phyloP scores from a whole-genome alignment of 2,888 invertebrate species.

The Penaeus monodon region DNA sequence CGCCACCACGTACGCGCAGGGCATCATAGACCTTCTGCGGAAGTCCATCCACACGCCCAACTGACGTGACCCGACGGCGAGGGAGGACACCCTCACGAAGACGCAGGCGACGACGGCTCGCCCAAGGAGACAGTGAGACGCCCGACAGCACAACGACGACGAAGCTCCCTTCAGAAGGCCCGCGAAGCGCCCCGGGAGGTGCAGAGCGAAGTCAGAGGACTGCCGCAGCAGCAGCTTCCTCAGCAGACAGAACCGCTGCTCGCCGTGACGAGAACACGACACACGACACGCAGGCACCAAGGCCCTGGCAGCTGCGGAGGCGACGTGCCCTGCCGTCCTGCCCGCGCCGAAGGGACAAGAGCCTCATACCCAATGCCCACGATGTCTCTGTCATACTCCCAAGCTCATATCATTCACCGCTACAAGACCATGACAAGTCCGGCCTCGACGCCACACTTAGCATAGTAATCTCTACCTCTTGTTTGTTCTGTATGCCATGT shows the following conservation, averaged over 20 bases:
- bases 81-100: background rate
- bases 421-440: no score
- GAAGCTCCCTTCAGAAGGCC: no score
- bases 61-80: slow-evolving; percentile 20
- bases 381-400: no score
- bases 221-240: slow-evolving; percentile 14
- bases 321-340: background rate
- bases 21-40: slow-evolving; percentile 47
- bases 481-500: slow-evolving; percentile 35
- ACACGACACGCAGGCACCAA: no score
- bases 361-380: slow-evolving; percentile 14
- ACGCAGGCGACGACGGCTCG: background rate
- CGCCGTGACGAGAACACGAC: no score
- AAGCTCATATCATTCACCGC: no score
- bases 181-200: no score
- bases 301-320: no score
- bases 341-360: slow-evolving; percentile 10
- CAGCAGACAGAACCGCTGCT: background rate
- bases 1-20: slow-evolving; percentile 50
- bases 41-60: slow-evolving; percentile 50
- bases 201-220: no score
- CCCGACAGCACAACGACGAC: slow-evolving; percentile 11
- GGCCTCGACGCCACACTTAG: no score
- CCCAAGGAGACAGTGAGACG: slow-evolving; percentile 12
- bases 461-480: no score